A percentile compares a stretch with the other conserved stretches of the same genome.
Evolutionary conservation across 2,113 vertebrate genomes (phyloP).

Genomic region (Toxostoma redivivum): DNA sequence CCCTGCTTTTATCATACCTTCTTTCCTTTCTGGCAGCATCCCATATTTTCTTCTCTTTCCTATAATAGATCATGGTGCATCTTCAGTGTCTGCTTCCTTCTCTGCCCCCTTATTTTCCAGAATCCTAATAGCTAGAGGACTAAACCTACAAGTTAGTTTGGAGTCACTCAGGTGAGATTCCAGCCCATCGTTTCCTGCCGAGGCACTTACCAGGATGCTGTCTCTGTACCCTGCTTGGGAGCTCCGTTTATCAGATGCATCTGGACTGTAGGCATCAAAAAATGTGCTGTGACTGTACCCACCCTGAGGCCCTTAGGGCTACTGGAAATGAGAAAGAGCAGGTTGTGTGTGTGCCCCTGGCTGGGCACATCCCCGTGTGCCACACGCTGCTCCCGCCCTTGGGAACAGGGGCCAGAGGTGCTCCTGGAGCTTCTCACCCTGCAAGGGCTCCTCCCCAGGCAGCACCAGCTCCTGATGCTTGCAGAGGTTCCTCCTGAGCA

Average conservation of each 20-base stretch:
- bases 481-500: not conserved
- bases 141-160: conserved; percentile 62
- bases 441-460: not conserved
- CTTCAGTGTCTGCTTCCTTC: conserved; percentile 61
- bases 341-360: not conserved
- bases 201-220: conserved; percentile 57
- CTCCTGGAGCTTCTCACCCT: not conserved
- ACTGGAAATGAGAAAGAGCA: conserved; percentile 29
- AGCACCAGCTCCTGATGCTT: not conserved
- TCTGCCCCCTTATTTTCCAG: conserved; percentile 53
- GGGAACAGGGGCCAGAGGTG: not conserved
- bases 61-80: conserved; percentile 64
- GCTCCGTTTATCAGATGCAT: conserved; percentile 22
- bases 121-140: conserved; percentile 60
- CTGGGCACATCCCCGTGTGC: not conserved
- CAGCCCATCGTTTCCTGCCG: not conserved
- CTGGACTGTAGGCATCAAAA: conserved; percentile 48
- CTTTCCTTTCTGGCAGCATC: conserved; percentile 64
- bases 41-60: conserved; percentile 66
- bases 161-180: conserved; percentile 11
- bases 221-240: conserved; percentile 50
- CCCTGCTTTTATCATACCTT: conserved; percentile 67
- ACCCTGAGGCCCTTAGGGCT: conserved; percentile 29
- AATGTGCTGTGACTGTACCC: conserved; percentile 38
- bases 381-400: not conserved